Percentiles rank a stretch among this genome's conserved stretches.
Conservation (phyloP, 1,140 invertebrate species). For the Lethocerus indicus region DNA sequence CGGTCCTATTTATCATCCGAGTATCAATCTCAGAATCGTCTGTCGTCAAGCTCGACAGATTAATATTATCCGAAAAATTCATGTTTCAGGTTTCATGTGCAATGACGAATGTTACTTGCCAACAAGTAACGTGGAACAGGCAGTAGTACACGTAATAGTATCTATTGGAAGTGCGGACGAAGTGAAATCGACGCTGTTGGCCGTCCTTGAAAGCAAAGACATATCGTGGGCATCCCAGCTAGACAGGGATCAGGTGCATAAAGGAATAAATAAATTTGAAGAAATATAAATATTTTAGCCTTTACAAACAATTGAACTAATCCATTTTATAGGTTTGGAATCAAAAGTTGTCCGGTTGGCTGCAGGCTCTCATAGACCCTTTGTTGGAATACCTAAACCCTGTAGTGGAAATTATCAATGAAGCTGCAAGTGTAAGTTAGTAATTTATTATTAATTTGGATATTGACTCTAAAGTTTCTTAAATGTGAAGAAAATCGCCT, state of each 20-base stretch:
- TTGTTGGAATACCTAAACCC: slow-evolving; percentile 37
- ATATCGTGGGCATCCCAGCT: slow-evolving; percentile 45
- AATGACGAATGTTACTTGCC: slow-evolving; percentile 26
- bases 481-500: neutral
- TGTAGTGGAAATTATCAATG: slow-evolving; percentile 28
- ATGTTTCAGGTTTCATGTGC: slow-evolving; percentile 45
- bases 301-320: neutral
- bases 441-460: neutral
- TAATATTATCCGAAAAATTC: neutral
- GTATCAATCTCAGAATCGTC: neutral
- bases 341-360: slow-evolving; percentile 51
- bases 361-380: slow-evolving; percentile 44
- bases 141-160: slow-evolving; percentile 35
- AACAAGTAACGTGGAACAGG: slow-evolving; percentile 27
- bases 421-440: slow-evolving; percentile 8
- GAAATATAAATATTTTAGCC: too few species aligned
- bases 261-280: neutral
- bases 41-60: neutral
- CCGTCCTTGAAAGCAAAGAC: slow-evolving; percentile 36
- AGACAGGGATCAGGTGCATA: slow-evolving; percentile 45
- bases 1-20: too few species aligned
- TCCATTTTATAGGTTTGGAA: slow-evolving; percentile 45
- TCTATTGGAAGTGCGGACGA: slow-evolving; percentile 39
- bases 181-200: slow-evolving; percentile 37
- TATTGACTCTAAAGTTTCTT: neutral